Evolutionary conservation across 64 coral and sea anemone species (phyloP).

Genomic region (Stylophora pistillata): DNA sequence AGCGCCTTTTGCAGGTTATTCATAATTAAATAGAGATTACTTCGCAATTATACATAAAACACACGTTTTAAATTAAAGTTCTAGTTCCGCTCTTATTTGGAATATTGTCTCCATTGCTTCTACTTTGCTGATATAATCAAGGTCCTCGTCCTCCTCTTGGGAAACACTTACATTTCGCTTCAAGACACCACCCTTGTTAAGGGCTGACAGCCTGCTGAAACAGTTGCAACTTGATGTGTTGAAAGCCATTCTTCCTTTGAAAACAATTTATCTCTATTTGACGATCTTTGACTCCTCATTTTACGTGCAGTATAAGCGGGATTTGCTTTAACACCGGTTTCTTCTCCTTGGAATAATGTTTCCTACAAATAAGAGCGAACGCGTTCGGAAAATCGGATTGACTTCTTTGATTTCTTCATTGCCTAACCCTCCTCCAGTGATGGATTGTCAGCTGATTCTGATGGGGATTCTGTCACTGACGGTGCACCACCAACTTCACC

Average conservation of each 20-base stretch:
- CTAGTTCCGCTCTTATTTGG: conserved; percentile 1
- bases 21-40: not conserved
- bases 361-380: conserved; percentile 20
- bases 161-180: not conserved
- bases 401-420: conserved; percentile 11
- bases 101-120: not conserved
- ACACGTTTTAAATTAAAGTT: not conserved
- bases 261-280: conserved; percentile 36
- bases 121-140: not conserved
- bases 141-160: conserved; percentile 33
- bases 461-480: not conserved
- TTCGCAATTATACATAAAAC: not conserved
- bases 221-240: conserved; percentile 36
- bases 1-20: not conserved
- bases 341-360: conserved; percentile 39
- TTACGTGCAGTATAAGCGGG: not conserved
- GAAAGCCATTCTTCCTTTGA: conserved; percentile 21
- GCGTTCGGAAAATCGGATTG: conserved; percentile 29
- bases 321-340: conserved; percentile 33
- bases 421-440: conserved; percentile 12
- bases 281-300: conserved; percentile 7
- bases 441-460: not conserved
- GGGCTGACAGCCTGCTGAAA: conserved; percentile 5
- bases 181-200: conserved; percentile 15
- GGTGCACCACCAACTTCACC: not conserved